A percentile compares a stretch with the other conserved stretches of the same genome.
phyloP scores from a whole-genome alignment of 1,140 invertebrate species.

The Drosophila virilis region DNA sequence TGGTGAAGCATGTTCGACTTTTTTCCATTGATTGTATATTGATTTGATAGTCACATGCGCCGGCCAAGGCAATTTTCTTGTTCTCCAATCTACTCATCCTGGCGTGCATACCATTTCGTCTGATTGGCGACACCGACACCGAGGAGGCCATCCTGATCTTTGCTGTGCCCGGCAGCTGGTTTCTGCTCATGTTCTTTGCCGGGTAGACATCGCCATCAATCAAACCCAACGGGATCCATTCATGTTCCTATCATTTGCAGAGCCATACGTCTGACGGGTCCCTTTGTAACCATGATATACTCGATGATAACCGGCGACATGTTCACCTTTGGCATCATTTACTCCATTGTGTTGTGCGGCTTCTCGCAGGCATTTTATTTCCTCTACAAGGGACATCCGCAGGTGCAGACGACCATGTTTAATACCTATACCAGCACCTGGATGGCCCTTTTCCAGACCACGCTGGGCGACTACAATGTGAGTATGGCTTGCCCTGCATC shows the following conservation, averaged over 20 bases:
- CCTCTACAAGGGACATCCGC: constrained; percentile 96
- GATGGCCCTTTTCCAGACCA: constrained; percentile 99
- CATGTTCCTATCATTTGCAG: constrained; percentile 85
- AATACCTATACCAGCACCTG: constrained; percentile 95
- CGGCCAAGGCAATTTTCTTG: constrained; percentile 97
- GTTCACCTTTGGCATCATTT: constrained; percentile 98
- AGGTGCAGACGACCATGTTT: constrained; percentile 91
- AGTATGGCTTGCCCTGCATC: constrained; percentile 72
- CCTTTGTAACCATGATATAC: constrained; percentile 99
- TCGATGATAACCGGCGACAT: constrained; percentile 99
- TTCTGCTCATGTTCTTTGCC: constrained; percentile 99
- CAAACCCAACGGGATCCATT: not conserved
- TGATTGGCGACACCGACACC: constrained; percentile 89
- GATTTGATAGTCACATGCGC: constrained; percentile 91
- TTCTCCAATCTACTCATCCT: constrained; percentile 96
- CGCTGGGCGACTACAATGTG: constrained; percentile 98
- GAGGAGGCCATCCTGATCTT: constrained; percentile 97
- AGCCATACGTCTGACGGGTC: constrained; percentile 95
- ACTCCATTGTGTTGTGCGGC: constrained; percentile 95
- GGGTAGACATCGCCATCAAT: constrained; percentile 87
- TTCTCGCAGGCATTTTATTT: constrained; percentile 99
- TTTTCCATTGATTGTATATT: too few relatives aligned
- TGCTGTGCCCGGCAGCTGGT: constrained; percentile 97
- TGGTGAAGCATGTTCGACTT: too few relatives aligned
- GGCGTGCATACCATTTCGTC: constrained; percentile 94